These are phyloP conservation scores for Xylota segnis DNA, from an alignment of 2,888 invertebrate genomes.

Conservation along the genomic window DNA sequence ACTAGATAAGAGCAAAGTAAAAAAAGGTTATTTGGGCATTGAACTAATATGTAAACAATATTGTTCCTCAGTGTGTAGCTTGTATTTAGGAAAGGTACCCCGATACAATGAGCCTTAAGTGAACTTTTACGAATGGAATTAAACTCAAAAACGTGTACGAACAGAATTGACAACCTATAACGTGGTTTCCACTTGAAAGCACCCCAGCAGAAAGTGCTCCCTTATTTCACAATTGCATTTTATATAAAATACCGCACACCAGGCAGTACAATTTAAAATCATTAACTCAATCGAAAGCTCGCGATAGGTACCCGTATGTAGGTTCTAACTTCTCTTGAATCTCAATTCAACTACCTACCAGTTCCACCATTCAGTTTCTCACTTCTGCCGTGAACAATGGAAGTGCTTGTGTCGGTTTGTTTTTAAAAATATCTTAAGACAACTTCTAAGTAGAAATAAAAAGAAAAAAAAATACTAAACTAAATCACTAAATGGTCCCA, in stretches of 20 bases:
- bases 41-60: too few relatives aligned
- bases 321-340: neutral
- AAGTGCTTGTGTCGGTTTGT: slow-evolving; percentile 11
- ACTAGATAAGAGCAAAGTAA: too few relatives aligned
- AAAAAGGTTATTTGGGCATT: too few relatives aligned
- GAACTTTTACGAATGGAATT: too few relatives aligned
- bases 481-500: neutral
- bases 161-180: too few relatives aligned
- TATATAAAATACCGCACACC: neutral
- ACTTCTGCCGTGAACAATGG: neutral
- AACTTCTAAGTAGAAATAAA: neutral
- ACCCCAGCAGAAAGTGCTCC: neutral
- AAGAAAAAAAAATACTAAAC: neutral
- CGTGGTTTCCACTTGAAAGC: too few relatives aligned
- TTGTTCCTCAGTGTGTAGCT: too few relatives aligned
- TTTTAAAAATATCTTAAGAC: neutral
- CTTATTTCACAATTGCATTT: neutral
- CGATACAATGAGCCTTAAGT: too few relatives aligned
- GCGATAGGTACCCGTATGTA: neutral
- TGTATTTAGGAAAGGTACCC: too few relatives aligned
- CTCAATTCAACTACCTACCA: neutral
- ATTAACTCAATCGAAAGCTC: slow-evolving; percentile 7
- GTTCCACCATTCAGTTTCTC: slow-evolving; percentile 11
- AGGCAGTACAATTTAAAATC: neutral
- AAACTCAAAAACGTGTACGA: too few relatives aligned